These are phyloP conservation scores for Sebastes kiyomatsui DNA, from an alignment of 2,797 vertebrate genomes.

Conservation along the genomic window DNA sequence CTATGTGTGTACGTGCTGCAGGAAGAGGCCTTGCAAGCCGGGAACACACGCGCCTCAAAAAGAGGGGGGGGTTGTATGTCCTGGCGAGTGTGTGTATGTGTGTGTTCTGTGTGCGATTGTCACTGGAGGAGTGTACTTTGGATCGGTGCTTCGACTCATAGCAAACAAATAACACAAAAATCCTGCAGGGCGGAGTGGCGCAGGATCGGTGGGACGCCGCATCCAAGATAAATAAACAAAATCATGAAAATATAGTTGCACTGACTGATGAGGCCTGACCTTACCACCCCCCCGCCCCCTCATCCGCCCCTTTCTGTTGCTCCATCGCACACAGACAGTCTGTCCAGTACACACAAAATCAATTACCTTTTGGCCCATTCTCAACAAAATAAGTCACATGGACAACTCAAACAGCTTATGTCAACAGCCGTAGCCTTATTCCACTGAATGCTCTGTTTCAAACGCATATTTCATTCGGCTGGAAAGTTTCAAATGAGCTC, in stretches of 20 bases:
- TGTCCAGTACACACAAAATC: conserved; percentile 56
- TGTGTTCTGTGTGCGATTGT: conserved; percentile 53
- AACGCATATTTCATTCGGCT: conserved; percentile 17
- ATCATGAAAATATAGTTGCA: conserved; percentile 55
- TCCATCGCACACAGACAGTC: conserved; percentile 41
- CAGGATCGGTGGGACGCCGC: not conserved
- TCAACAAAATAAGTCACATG: conserved; percentile 54
- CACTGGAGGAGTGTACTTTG: conserved; percentile 62
- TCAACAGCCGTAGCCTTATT: conserved; percentile 34
- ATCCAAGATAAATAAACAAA: conserved; percentile 71
- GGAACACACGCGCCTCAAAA: conserved; percentile 33
- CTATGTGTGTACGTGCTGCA: conserved; percentile 83
- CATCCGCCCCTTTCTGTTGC: conserved; percentile 3
- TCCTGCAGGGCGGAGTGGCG: conserved; percentile 24
- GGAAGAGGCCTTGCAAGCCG: conserved; percentile 75
- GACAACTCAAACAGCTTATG: conserved; percentile 46
- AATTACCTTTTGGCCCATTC: conserved; percentile 58
- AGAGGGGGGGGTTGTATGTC: conserved; percentile 19
- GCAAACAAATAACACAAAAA: conserved; percentile 71
- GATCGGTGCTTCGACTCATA: conserved; percentile 50
- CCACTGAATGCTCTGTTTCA: conserved; percentile 19
- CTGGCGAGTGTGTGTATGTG: conserved; percentile 4
- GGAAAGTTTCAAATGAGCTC: not conserved
- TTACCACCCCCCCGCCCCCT: not conserved
- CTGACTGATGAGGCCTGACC: conserved; percentile 49